These are phyloP conservation scores for Simalia tracyae DNA, from an alignment of 2,797 vertebrate species.

Conservation along the genomic window DNA sequence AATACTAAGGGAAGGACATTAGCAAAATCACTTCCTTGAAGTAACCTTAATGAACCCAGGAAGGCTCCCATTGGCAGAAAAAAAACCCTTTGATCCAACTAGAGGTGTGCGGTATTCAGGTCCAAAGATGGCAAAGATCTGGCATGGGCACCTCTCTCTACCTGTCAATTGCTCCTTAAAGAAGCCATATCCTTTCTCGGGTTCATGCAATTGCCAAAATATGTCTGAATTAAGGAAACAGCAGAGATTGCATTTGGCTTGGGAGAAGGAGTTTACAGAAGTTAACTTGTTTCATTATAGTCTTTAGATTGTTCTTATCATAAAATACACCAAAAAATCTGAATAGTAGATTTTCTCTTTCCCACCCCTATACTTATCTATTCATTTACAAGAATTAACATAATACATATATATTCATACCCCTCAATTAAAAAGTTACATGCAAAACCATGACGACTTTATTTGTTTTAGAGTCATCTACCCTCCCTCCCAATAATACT, in stretches of 20 bases:
- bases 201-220: neutral
- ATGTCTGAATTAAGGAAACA: neutral
- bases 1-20: neutral
- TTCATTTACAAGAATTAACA: neutral
- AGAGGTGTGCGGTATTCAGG: neutral
- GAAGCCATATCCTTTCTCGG: neutral
- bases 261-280: neutral
- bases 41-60: neutral
- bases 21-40: neutral
- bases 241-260: neutral
- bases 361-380: too few relatives aligned
- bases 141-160: neutral
- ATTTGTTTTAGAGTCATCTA: neutral
- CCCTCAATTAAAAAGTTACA: neutral
- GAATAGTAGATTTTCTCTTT: neutral
- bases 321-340: neutral
- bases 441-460: neutral
- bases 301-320: slow-evolving; percentile 1
- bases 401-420: neutral
- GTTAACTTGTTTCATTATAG: neutral
- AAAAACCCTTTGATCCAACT: neutral
- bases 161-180: neutral
- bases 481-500: neutral
- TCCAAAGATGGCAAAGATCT: neutral
- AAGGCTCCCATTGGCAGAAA: neutral